These are phyloP conservation scores for Zaprionus inermis DNA, from an alignment of 1,140 invertebrate species.

Conservation along the genomic window DNA sequence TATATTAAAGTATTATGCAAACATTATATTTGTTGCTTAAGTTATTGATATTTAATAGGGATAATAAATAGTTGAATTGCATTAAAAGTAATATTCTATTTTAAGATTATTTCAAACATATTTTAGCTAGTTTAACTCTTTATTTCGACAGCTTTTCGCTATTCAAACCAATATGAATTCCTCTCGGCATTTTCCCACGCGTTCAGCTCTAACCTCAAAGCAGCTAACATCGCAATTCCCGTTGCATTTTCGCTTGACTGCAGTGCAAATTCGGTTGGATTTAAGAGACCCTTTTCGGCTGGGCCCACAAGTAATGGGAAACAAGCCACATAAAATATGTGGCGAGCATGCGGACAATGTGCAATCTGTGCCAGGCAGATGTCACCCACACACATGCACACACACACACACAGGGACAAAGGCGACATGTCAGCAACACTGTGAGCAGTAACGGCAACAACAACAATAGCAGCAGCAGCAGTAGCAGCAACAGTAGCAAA, in stretches of 20 bases:
- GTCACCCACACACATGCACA: constrained; percentile 53
- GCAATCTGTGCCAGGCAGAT: constrained; percentile 77
- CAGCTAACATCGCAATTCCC: not conserved
- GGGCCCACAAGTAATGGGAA: constrained; percentile 21
- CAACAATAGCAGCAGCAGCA: constrained; percentile 18
- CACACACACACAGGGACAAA: constrained; percentile 39
- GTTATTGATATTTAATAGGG: too few species aligned
- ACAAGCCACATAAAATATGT: constrained; percentile 59
- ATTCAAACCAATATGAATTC: not conserved
- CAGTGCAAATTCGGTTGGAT: not conserved
- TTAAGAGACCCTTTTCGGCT: constrained; percentile 10
- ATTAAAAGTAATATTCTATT: too few species aligned
- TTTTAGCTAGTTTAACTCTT: not conserved
- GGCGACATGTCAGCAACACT: constrained; percentile 45
- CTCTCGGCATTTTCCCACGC: not conserved
- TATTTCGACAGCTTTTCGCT: not conserved
- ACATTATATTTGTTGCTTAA: too few species aligned
- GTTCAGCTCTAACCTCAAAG: not conserved
- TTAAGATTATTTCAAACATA: too few species aligned
- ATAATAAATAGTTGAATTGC: too few species aligned
- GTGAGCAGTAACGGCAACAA: constrained; percentile 15
- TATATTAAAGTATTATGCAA: too few species aligned
- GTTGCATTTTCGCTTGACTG: constrained; percentile 5
- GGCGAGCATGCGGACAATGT: constrained; percentile 66
- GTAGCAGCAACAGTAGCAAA: constrained; percentile 19